Evolutionary conservation across 2,888 invertebrate species (phyloP).

Genomic region (Palloptera scutellata): DNA sequence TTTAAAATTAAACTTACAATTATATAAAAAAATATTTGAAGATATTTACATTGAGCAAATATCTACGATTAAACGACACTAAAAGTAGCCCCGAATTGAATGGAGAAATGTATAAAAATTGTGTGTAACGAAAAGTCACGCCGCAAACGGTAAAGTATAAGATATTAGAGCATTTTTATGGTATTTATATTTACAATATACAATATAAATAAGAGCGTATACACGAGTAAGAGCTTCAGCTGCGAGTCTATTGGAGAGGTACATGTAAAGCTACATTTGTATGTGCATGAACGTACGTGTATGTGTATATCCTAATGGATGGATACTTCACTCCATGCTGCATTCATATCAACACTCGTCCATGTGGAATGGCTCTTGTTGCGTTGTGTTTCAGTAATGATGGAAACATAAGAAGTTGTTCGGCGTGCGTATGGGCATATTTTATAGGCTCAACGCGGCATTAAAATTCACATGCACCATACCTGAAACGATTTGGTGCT

Average conservation of each 20-base stretch:
- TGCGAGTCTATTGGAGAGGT: not conserved
- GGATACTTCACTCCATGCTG: not conserved
- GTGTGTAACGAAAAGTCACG: constrained; percentile 8
- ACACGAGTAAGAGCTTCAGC: not conserved
- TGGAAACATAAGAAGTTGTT: too few species aligned
- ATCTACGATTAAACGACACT: too few species aligned
- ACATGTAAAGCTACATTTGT: not conserved
- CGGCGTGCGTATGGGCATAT: constrained; percentile 26
- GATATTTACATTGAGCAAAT: too few species aligned
- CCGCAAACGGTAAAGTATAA: constrained; percentile 11
- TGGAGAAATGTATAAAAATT: not conserved
- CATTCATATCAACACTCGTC: not conserved
- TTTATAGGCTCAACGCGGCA: constrained; percentile 31
- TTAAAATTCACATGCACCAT: constrained; percentile 23
- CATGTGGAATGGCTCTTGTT: not conserved
- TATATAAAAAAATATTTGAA: too few species aligned
- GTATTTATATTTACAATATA: constrained; percentile 24
- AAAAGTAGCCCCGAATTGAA: too few species aligned
- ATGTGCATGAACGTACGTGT: too few species aligned
- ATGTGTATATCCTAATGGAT: not conserved
- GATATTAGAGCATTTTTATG: constrained; percentile 26
- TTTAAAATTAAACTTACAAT: too few species aligned
- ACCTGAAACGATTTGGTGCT: constrained; percentile 27
- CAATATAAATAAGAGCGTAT: constrained; percentile 26
- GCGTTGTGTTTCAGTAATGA: too few species aligned